Evolutionary conservation across 2,888 invertebrate species (phyloP).

Genomic region (Stenoptilia bipunctidactyla): DNA sequence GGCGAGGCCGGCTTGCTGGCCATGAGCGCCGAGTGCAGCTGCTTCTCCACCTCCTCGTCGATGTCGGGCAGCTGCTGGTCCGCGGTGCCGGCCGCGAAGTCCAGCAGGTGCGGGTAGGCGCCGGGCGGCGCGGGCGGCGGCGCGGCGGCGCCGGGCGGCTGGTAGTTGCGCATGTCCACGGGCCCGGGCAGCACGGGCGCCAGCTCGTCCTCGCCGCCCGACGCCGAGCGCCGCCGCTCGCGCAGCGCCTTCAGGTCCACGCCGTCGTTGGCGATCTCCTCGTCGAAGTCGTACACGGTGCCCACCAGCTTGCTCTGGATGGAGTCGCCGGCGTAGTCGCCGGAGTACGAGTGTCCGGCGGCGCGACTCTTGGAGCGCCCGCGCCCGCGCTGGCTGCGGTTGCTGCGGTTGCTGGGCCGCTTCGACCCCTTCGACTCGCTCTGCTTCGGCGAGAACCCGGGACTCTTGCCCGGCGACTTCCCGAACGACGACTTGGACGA

Average conservation of each 20-base stretch:
- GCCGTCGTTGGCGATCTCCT: conserved; percentile 82
- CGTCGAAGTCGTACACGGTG: conserved; percentile 90
- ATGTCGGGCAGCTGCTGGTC: conserved; percentile 80
- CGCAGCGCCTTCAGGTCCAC: conserved; percentile 84
- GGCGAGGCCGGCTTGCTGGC: conserved; percentile 44
- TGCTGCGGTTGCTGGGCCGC: conserved; percentile 44
- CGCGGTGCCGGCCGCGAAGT: conserved; percentile 77
- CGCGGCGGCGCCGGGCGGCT: conserved; percentile 56
- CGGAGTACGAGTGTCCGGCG: conserved; percentile 34
- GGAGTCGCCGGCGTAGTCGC: conserved; percentile 73
- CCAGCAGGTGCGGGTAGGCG: conserved; percentile 74
- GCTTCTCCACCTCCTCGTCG: conserved; percentile 84
- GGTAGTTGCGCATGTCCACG: conserved; percentile 91
- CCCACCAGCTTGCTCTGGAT: conserved; percentile 86
- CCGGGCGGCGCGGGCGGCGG: conserved; percentile 28
- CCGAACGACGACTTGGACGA: conserved; percentile 75
- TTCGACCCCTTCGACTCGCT: conserved; percentile 55
- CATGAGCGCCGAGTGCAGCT: conserved; percentile 77
- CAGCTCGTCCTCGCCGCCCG: conserved; percentile 30
- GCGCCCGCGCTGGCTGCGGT: conserved; percentile 57
- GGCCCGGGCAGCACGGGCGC: conserved; percentile 84
- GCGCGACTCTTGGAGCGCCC: conserved; percentile 61
- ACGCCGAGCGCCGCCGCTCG: conserved; percentile 80
- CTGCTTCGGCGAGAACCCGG: conserved; percentile 78
- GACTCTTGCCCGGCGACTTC: conserved; percentile 77